Evolutionary conservation across 2,888 invertebrate species (phyloP).

Genomic region (Aelia acuminata): DNA sequence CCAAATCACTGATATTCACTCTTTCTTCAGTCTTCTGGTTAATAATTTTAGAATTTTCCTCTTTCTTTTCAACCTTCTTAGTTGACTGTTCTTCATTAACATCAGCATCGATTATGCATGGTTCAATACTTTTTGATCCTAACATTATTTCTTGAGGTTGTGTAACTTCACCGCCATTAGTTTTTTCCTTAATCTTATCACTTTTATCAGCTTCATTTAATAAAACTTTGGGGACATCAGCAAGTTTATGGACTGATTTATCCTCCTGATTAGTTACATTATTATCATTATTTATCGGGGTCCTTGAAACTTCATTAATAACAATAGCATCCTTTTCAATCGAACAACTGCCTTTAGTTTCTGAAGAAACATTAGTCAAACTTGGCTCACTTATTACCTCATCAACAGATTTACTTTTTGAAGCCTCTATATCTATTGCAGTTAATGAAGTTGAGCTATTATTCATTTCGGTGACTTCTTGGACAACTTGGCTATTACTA

Average conservation of each 20-base stretch:
- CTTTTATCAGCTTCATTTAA: background rate
- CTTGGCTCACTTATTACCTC: background rate
- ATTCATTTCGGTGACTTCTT: background rate
- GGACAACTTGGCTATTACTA: background rate
- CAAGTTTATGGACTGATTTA: background rate
- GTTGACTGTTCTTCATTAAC: background rate
- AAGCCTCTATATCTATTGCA: background rate
- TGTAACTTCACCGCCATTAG: background rate
- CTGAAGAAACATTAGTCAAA: background rate
- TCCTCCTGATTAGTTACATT: background rate
- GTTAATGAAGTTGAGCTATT: background rate
- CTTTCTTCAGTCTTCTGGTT: constrained; percentile 43
- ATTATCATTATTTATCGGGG: background rate
- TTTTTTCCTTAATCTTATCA: constrained; percentile 2
- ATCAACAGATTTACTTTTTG: background rate
- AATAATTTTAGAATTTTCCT: background rate
- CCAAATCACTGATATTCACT: constrained; percentile 45
- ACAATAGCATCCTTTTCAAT: background rate
- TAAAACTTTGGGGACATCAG: background rate
- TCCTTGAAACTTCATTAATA: background rate
- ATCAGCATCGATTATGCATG: background rate
- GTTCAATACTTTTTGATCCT: background rate
- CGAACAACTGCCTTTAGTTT: background rate
- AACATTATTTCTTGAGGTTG: background rate
- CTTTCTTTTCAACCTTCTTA: background rate